Percentiles rank a stretch among this genome's conserved stretches.
Evolutionary conservation across 2,113 vertebrate species (phyloP).

Genomic region (Cyrtonyx montezumae): DNA sequence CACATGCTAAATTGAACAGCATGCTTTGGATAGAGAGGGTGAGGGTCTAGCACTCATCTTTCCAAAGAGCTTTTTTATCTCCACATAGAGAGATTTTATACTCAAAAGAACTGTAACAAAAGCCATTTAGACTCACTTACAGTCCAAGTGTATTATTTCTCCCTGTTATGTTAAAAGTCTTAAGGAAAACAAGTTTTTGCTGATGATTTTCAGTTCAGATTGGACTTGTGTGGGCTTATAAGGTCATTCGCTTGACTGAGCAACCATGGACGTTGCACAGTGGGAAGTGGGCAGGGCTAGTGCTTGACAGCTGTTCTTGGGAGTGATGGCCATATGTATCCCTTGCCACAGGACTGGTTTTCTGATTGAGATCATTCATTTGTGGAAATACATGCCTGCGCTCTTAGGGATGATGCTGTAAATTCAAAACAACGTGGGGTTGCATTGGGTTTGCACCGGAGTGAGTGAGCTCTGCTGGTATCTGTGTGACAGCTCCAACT

Average conservation of each 20-base stretch:
- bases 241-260: slow-evolving; percentile 68
- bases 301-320: slow-evolving; percentile 70
- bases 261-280: slow-evolving; percentile 36
- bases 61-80: slow-evolving; percentile 35
- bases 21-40: slow-evolving; percentile 26
- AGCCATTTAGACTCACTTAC: background rate
- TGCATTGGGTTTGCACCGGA: background rate
- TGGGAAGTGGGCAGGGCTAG: slow-evolving; percentile 65
- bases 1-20: slow-evolving; percentile 62
- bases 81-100: slow-evolving; percentile 2
- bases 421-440: slow-evolving; percentile 13
- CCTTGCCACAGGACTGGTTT: slow-evolving; percentile 64
- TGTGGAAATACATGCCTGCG: slow-evolving; percentile 27
- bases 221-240: slow-evolving; percentile 43
- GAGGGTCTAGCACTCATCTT: slow-evolving; percentile 27
- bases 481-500: background rate
- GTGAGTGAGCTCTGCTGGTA: slow-evolving; percentile 24
- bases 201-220: slow-evolving; percentile 36
- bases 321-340: slow-evolving; percentile 68
- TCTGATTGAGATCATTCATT: slow-evolving; percentile 68
- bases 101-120: slow-evolving; percentile 34
- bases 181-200: slow-evolving; percentile 36
- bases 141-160: background rate
- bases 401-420: slow-evolving; percentile 51
- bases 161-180: background rate